phyloP scores from a whole-genome alignment of 2,888 invertebrate species.

The Trimorus sp. region DNA sequence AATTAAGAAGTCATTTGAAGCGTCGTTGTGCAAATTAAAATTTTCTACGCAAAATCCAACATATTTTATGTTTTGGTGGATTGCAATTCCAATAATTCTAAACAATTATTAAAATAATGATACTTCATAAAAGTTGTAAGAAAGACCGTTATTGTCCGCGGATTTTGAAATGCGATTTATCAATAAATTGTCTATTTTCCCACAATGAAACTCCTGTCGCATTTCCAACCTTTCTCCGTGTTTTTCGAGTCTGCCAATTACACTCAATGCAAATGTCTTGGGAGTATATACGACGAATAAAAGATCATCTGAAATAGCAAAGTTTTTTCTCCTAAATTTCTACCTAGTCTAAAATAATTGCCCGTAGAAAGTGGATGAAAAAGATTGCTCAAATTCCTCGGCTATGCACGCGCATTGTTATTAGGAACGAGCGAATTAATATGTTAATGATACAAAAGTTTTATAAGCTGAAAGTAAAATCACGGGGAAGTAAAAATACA shows the following conservation, averaged over 20 bases:
- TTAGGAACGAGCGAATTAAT: constrained; percentile 16
- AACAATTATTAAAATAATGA: too few relatives aligned
- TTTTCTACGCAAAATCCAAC: too few relatives aligned
- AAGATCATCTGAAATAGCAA: constrained; percentile 17
- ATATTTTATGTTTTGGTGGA: too few relatives aligned
- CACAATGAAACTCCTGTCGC: constrained; percentile 11
- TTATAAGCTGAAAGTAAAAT: constrained; percentile 23
- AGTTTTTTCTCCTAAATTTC: background rate
- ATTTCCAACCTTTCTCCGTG: constrained; percentile 34
- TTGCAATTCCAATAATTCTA: too few relatives aligned
- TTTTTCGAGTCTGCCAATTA: constrained; percentile 31
- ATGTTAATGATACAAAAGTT: constrained; percentile 15
- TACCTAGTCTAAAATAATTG: constrained; percentile 11
- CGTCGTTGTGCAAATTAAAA: too few relatives aligned
- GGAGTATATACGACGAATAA: constrained; percentile 13
- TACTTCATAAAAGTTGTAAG: too few relatives aligned
- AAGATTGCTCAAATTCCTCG: constrained; percentile 32
- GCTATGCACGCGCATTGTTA: constrained; percentile 5
- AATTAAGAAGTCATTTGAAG: too few relatives aligned
- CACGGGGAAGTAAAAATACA: background rate
- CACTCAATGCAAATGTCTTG: constrained; percentile 26
- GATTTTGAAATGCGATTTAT: too few relatives aligned
- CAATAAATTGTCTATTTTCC: too few relatives aligned
- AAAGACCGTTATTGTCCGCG: too few relatives aligned
- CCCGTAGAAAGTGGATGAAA: constrained; percentile 30